Evolutionary conservation across 2,797 vertebrate genomes (phyloP).

Genomic region (Pogonophryne albipinna): DNA sequence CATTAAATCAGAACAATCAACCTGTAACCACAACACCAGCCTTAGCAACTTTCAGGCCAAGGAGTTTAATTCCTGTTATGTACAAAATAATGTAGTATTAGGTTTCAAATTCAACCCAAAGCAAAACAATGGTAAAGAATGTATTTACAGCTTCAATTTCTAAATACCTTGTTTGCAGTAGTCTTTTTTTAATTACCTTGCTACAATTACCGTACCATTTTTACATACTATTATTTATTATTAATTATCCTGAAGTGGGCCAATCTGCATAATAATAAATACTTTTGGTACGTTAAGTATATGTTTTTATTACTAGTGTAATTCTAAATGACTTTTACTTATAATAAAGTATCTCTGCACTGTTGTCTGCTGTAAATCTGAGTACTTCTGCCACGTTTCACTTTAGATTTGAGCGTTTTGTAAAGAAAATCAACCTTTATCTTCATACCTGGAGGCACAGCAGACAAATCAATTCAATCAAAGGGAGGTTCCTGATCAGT

Average conservation of each 20-base stretch:
- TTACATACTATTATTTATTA: not conserved
- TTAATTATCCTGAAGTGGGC: not conserved
- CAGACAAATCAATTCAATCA: conserved; percentile 52
- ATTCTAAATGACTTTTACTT: not conserved
- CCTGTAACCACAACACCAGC: conserved; percentile 80
- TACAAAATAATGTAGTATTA: conserved; percentile 20
- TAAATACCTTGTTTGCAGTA: not conserved
- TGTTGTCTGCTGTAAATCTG: not conserved
- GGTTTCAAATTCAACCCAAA: conserved; percentile 27
- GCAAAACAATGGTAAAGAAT: conserved; percentile 2
- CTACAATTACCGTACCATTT: not conserved
- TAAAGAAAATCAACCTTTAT: conserved; percentile 25
- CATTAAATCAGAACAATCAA: conserved; percentile 16
- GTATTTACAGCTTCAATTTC: not conserved
- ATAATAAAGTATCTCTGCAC: no score
- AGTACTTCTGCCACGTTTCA: not conserved
- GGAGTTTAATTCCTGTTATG: conserved; percentile 2
- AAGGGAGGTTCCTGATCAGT: conserved; percentile 44
- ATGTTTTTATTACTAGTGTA: not conserved
- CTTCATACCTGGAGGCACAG: conserved; percentile 28
- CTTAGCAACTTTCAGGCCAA: conserved; percentile 61
- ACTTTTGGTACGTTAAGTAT: not conserved
- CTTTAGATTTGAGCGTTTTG: not conserved
- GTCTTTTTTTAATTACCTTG: not conserved
- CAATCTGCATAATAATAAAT: not conserved